These are phyloP conservation scores for Andrena dorsata DNA, from an alignment of 2,888 invertebrate species.

Conservation along the genomic window DNA sequence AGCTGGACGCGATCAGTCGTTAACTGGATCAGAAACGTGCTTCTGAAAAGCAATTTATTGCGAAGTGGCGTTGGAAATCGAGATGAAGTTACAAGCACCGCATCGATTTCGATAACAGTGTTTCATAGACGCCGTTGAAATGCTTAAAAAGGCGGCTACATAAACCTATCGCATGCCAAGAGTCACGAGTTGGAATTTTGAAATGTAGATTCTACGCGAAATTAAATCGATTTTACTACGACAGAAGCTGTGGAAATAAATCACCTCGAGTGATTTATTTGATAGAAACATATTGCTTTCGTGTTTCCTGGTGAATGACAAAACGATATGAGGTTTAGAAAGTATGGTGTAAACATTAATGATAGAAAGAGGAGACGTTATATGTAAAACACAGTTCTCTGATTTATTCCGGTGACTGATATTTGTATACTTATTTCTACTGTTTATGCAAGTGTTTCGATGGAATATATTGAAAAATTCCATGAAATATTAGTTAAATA, in stretches of 20 bases:
- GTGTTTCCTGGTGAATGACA: not conserved
- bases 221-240: conserved; percentile 16
- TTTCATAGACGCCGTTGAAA: conserved; percentile 1
- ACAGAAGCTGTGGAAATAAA: conserved; percentile 17
- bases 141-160: conserved; percentile 3
- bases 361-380: not conserved
- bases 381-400: too few species aligned
- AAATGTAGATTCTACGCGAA: conserved; percentile 39
- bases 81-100: conserved; percentile 23
- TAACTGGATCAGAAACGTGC: not conserved
- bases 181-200: conserved; percentile 29
- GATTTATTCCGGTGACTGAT: too few species aligned
- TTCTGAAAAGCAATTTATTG: conserved; percentile 16
- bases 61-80: not conserved
- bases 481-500: too few species aligned
- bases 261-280: not conserved
- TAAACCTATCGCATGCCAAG: conserved; percentile 2
- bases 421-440: too few species aligned
- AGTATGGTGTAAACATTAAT: not conserved
- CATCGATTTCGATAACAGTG: conserved; percentile 24
- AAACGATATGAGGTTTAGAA: not conserved
- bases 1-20: conserved; percentile 20
- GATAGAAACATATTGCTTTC: not conserved
- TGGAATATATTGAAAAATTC: not conserved
- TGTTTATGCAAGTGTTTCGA: too few species aligned